Conservation (phyloP, 2,113 vertebrate genomes). For the Mus musculus region DNA sequence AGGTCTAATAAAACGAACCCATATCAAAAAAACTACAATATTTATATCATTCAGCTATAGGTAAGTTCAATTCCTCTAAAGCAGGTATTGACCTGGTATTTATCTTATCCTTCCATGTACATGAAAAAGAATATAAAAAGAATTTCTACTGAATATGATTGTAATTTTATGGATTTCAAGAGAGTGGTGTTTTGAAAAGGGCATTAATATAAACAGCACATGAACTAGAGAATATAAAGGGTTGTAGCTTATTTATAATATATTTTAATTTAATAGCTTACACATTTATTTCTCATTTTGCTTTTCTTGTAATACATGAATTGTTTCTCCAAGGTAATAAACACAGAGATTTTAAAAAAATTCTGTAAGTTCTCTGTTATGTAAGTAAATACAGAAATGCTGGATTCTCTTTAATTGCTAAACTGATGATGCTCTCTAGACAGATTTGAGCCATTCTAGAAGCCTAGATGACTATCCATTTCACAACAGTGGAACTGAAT, state of each 20-base stretch:
- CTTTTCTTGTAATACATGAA: not conserved
- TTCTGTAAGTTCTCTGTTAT: not conserved
- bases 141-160: not conserved
- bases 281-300: not conserved
- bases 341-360: not conserved
- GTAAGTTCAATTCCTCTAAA: not conserved
- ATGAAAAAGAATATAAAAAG: not conserved
- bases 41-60: not conserved
- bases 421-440: not conserved
- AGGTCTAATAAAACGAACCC: not conserved
- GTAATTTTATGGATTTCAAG: not conserved
- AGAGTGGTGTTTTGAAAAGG: not conserved
- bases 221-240: not conserved
- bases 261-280: constrained; percentile 42
- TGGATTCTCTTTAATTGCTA: not conserved
- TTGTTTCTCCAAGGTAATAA: not conserved
- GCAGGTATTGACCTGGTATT: not conserved
- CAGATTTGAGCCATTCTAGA: not conserved
- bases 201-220: not conserved
- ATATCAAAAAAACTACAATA: constrained; percentile 3
- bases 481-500: not conserved
- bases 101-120: not conserved
- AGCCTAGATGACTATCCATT: not conserved
- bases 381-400: not conserved
- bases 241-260: not conserved